Evolutionary conservation across 2,797 vertebrate genomes (phyloP).

Genomic region (Sebastes miniatus): DNA sequence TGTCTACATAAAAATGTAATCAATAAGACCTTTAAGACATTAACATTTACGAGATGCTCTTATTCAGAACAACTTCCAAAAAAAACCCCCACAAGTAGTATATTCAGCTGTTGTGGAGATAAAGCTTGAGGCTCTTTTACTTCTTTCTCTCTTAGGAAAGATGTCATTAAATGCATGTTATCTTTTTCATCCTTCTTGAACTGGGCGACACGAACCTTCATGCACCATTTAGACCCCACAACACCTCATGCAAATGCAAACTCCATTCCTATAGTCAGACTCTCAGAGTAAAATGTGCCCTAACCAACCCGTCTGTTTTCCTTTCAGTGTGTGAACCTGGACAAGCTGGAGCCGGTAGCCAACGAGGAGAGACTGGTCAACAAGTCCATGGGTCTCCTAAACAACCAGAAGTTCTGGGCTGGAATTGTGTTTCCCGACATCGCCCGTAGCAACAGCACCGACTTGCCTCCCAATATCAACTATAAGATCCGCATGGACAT

Average conservation of each 20-base stretch:
- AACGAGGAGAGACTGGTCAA: constrained; percentile 92
- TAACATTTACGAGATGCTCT: not conserved
- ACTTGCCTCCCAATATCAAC: constrained; percentile 90
- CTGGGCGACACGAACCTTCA: not conserved
- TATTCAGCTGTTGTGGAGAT: not conserved
- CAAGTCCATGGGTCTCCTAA: constrained; percentile 92
- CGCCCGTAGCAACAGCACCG: constrained; percentile 71
- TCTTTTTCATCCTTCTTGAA: not conserved
- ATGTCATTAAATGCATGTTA: not conserved
- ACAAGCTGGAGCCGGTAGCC: constrained; percentile 93
- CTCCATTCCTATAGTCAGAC: not conserved
- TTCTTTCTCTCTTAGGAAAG: not conserved
- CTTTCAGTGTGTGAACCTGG: constrained; percentile 93
- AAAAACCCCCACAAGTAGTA: not conserved
- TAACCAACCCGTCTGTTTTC: not conserved
- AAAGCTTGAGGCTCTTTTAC: not conserved
- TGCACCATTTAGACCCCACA: not conserved
- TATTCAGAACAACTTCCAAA: not conserved
- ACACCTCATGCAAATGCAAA: not conserved
- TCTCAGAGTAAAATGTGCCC: not conserved
- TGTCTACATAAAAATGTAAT: too few relatives aligned
- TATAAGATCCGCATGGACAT: constrained; percentile 99
- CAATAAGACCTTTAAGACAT: too few relatives aligned
- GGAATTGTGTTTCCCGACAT: constrained; percentile 93
- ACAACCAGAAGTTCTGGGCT: constrained; percentile 96